Base-by-base conservation (phyloP, 2,888 invertebrate species). In the Drosophila mulleri region DNA sequence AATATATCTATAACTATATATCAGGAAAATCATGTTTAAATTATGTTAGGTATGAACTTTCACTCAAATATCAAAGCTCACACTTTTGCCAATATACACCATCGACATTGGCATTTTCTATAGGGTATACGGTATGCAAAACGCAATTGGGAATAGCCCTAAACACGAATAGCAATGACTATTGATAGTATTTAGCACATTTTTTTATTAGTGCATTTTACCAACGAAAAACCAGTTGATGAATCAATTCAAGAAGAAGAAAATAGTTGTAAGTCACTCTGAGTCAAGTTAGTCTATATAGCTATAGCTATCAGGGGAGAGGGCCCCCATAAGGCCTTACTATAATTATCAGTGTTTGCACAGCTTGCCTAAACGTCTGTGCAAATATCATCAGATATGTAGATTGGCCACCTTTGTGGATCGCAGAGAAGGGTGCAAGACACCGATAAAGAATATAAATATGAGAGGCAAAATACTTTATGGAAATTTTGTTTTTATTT, bases 321-420 rank as follows among this genome's bases (percentile, higher is more conserved):
- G 9, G 9, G 32, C 11, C 32, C 32, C 11, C 32, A 32, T 18
- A 18, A 50, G 52, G 0, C 20, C 6, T 8, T 37, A 23, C 16
- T 20, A 53, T 23, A 39, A 39, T n/a, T 53, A 18, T 29, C 18
- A 42, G 35, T 78, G 64, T 78, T 77, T 78, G 26, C 11, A 74
- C 78, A 77, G 75, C 78, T 78, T 77, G 53, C 11, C 66, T 56
- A 59, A 57, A 62, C 14, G 57, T 72, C 67, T 67, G 61, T 50
- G 47, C 32, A 58, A 63, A 76, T 61, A 65, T 8, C 47, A 8
- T n/a, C 35, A n/a, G 11, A 59, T 14, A n/a, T n/a, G n/a, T n/a
- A 48, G 12, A 44, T 59, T 26, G 14, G 14, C 14, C 26, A 9
- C 11, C 6, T 20, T 42, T 41, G 56, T n/a, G 60, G 41, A 56